Evolutionary conservation across 2,113 vertebrate species (phyloP).

Genomic region (Centrocercus urophasianus): DNA sequence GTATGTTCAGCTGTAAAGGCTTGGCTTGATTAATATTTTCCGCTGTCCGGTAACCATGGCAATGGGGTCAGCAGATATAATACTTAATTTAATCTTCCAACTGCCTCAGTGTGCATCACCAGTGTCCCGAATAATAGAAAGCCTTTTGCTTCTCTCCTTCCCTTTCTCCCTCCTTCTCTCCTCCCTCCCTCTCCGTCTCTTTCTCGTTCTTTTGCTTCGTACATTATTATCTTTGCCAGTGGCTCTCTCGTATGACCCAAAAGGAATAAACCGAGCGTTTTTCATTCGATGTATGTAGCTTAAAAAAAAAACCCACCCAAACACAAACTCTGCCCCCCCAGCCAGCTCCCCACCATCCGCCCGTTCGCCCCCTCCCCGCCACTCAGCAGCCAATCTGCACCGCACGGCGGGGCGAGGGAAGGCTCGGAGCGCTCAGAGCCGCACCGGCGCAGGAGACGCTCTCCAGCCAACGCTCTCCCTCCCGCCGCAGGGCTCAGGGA

Average conservation of each 20-base stretch:
- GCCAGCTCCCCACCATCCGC: constrained; percentile 3
- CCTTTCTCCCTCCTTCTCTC: constrained; percentile 40
- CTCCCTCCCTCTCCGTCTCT: constrained; percentile 5
- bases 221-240: constrained; percentile 79
- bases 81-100: constrained; percentile 99
- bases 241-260: constrained; percentile 79
- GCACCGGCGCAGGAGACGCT: constrained; percentile 55
- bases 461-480: constrained; percentile 68
- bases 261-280: constrained; percentile 71
- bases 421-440: constrained; percentile 66
- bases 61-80: constrained; percentile 99
- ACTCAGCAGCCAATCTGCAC: constrained; percentile 70
- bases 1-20: constrained; percentile 82
- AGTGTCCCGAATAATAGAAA: constrained; percentile 86
- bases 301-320: constrained; percentile 28
- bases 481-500: not conserved
- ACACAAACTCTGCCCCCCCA: constrained; percentile 25
- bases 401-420: constrained; percentile 72
- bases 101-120: constrained; percentile 81
- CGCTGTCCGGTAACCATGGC: constrained; percentile 98
- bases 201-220: constrained; percentile 70
- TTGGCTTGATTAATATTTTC: constrained; percentile 99
- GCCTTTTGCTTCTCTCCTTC: constrained; percentile 68
- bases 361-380: constrained; percentile 23
- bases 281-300: constrained; percentile 51